Conservation (phyloP, 2,797 vertebrate genomes). For the Cynodonichthys magdalenae region DNA sequence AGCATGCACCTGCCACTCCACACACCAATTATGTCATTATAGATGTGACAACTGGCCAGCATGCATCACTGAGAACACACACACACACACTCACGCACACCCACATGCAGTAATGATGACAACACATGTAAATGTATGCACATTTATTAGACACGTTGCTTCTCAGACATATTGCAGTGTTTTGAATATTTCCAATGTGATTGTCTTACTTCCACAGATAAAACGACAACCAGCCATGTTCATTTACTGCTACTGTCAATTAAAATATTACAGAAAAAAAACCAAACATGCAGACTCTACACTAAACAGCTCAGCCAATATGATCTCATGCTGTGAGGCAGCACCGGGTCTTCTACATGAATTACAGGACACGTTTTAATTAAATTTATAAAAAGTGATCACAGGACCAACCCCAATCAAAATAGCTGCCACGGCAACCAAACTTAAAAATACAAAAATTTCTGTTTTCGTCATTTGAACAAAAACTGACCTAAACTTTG, state of each 20-base stretch:
- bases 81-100: not conserved
- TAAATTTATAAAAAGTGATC: too few species aligned
- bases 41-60: conserved; percentile 20
- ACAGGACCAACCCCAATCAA: too few species aligned
- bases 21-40: conserved; percentile 35
- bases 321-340: not conserved
- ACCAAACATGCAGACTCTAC: not conserved
- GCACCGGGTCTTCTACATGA: too few species aligned
- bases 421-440: too few species aligned
- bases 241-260: not conserved
- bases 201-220: not conserved
- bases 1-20: conserved; percentile 50
- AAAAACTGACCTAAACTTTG: too few species aligned
- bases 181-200: conserved; percentile 1
- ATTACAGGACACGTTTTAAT: too few species aligned
- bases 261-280: too few species aligned
- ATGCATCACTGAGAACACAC: conserved; percentile 22
- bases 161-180: conserved; percentile 1
- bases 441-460: too few species aligned
- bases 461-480: too few species aligned
- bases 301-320: not conserved
- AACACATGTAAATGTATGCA: not conserved
- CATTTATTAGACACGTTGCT: conserved; percentile 15
- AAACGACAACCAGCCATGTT: conserved; percentile 1
- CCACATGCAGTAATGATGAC: not conserved